Percentiles rank a stretch among this genome's conserved stretches.
Conservation (phyloP, 1,140 invertebrate species). For the Drosophila pectinifera region DNA sequence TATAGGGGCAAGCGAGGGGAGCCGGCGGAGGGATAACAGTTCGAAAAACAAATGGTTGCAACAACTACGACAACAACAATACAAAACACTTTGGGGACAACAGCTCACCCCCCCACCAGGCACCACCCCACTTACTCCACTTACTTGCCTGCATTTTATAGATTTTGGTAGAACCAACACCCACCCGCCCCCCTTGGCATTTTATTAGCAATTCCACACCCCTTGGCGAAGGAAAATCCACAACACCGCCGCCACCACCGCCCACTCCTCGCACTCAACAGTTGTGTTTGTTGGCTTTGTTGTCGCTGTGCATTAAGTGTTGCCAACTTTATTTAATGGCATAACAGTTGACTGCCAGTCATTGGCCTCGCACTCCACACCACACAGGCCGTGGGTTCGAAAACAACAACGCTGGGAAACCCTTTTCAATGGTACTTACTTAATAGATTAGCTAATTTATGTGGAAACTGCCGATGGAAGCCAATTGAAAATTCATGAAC, state of each 20-base stretch:
- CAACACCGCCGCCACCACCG: background rate
- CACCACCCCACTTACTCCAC: conserved; percentile 12
- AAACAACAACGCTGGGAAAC: conserved; percentile 20
- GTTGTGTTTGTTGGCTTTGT: conserved; percentile 73
- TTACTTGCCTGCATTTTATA: conserved; percentile 58
- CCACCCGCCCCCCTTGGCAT: background rate
- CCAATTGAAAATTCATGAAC: conserved; percentile 20
- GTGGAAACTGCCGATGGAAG: background rate
- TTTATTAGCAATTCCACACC: conserved; percentile 55
- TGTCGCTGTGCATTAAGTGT: conserved; percentile 84
- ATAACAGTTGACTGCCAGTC: conserved; percentile 80
- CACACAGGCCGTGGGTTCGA: background rate
- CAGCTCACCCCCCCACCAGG: background rate
- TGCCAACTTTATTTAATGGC: conserved; percentile 85
- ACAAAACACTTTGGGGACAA: conserved; percentile 53
- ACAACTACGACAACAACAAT: conserved; percentile 25
- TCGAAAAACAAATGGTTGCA: conserved; percentile 51
- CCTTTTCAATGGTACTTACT: conserved; percentile 33
- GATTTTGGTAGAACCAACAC: conserved; percentile 32
- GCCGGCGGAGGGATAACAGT: conserved; percentile 27
- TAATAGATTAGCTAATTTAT: conserved; percentile 32
- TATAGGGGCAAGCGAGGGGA: conserved; percentile 37
- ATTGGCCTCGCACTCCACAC: conserved; percentile 40
- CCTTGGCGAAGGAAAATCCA: conserved; percentile 4
- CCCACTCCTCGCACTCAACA: conserved; percentile 39